Evolutionary conservation across 2,888 invertebrate genomes (phyloP).

Genomic region (Ichneumon xanthorius): DNA sequence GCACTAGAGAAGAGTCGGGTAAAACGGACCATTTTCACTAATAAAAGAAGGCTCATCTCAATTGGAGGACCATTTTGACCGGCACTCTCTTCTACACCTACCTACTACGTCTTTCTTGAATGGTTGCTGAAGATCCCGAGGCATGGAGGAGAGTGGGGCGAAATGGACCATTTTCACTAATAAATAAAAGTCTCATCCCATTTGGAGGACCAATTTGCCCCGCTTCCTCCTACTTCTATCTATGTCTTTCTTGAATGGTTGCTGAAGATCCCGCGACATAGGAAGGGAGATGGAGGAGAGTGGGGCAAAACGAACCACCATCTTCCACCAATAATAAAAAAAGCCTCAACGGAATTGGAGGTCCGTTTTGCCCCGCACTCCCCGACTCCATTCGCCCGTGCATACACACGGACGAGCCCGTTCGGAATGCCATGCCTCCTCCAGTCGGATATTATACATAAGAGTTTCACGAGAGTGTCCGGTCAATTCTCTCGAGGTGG

Average conservation of each 20-base stretch:
- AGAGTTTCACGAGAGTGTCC: constrained; percentile 7
- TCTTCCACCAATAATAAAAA: neutral
- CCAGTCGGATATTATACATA: neutral
- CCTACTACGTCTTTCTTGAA: too few species aligned
- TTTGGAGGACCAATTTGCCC: too few species aligned
- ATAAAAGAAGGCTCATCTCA: neutral
- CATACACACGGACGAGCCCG: constrained; percentile 35
- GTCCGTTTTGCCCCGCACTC: neutral
- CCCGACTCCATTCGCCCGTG: constrained; percentile 30
- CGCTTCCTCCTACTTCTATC: neutral
- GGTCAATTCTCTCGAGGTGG: constrained; percentile 9
- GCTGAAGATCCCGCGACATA: constrained; percentile 1
- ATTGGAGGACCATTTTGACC: neutral
- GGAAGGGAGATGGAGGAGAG: neutral
- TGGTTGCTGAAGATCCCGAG: constrained; percentile 6
- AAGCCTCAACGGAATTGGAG: neutral
- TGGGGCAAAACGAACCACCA: neutral
- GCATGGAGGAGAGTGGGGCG: too few species aligned
- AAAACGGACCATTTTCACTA: neutral
- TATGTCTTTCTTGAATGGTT: too few species aligned
- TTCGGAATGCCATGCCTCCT: neutral
- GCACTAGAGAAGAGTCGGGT: neutral
- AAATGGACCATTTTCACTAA: too few species aligned
- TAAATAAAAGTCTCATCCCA: too few species aligned
- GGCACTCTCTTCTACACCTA: too few species aligned